Base-by-base conservation (phyloP, 1,140 invertebrate genomes). In the Drosophila pseudoobscura region DNA sequence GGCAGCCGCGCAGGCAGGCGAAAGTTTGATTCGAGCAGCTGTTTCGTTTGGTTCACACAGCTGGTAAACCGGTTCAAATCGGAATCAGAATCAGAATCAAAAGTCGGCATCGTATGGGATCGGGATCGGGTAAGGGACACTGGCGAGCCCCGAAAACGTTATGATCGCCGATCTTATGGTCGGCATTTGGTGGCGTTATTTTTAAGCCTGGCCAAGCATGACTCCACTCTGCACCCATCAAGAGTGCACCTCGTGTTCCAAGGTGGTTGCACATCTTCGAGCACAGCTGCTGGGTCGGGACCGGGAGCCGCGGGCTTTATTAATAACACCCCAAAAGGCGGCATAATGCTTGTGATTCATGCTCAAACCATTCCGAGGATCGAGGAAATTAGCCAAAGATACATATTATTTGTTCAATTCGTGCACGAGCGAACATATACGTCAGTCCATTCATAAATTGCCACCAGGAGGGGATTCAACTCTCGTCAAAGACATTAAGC, bases 11-110 rank as follows among this genome's bases (percentile, higher is more conserved):
- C 59, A 44, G 62, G 59, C 78, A 85, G 35, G 82, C 82, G 83
- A 88, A 87, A 87, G 83, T 87, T 82, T 13, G 8, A 11, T 5
- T 39, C 35, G 41, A 72, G 58, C 79, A 74, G 77, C 74, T 74
- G 78, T 74, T 74, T 9, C 11, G 53, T 49, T 55, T 68, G 61
- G 54, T 75, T 80, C 62, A 60, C 61, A 74, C 80, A 85, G 80
- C 80, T 85, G 82, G 60, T 8, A 82, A 87, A 87, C 82, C 83
- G 82, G 78, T 77, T 52, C 22, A 6, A 29, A 58, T 22, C 22
- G 50, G 39, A 39, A 26, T 51, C 64, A 17, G 39, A 39, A 26
- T 51, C 64, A 17, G 62, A 35, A 26, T 56, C 31, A 20, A 54
- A 8, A 39, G 7, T 46, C 44, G 24, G 61, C 45, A 55, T 31